Conservation (phyloP, 30 jellyfish, hydroid and myxozoan species). For the Mastigias papua region DNA sequence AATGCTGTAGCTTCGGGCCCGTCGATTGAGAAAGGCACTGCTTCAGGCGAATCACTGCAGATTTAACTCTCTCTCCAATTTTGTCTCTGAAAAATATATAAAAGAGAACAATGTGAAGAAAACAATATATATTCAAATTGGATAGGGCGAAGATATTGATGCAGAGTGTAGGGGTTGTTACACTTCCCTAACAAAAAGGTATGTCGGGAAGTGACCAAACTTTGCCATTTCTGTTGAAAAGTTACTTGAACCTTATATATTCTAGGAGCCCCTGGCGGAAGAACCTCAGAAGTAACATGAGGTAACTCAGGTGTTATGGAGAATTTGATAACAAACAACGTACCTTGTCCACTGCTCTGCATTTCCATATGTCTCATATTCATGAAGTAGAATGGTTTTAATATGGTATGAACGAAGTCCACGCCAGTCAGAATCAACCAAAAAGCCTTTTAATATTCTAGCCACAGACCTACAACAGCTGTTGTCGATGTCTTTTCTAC, state of each 20-base stretch:
- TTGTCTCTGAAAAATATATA: not conserved
- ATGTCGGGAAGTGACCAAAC: no score
- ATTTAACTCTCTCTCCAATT: slow-evolving; percentile 18
- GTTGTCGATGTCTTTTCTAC: slow-evolving; percentile 18
- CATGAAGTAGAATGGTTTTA: slow-evolving; percentile 68
- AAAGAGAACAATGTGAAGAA: no score
- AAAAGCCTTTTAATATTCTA: slow-evolving; percentile 63
- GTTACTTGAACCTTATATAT: no score
- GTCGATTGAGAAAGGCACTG: not conserved
- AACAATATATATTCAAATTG: no score
- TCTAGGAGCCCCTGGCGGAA: no score
- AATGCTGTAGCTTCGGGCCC: slow-evolving; percentile 21
- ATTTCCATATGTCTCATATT: slow-evolving; percentile 61
- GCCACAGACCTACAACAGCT: slow-evolving; percentile 61
- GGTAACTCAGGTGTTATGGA: no score
- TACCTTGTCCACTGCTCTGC: slow-evolving; percentile 43
- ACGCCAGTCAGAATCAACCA: slow-evolving; percentile 50
- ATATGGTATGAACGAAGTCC: slow-evolving; percentile 78
- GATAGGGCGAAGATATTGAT: no score
- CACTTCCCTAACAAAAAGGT: no score
- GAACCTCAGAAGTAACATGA: no score
- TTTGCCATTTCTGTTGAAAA: no score
- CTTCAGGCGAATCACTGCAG: slow-evolving; percentile 33
- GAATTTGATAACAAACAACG: no score
- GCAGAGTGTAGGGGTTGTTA: no score